phyloP scores from a whole-genome alignment of 2,888 invertebrate genomes.

The Caprella mutica region DNA sequence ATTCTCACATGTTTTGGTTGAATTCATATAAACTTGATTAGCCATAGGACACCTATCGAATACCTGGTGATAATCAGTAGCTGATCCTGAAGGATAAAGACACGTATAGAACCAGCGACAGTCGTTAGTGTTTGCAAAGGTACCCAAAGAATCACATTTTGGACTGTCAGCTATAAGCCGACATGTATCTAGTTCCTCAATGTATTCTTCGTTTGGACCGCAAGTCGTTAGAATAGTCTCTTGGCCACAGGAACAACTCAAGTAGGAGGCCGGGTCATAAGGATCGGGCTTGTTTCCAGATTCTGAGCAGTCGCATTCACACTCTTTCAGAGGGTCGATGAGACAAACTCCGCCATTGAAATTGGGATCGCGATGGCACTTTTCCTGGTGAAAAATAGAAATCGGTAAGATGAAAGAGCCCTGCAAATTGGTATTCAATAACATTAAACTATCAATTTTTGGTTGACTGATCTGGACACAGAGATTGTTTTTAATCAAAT shows the following conservation, averaged over 20 bases:
- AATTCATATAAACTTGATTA: too few relatives aligned
- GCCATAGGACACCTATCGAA: neutral
- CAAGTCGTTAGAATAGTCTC: neutral
- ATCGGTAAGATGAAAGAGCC: too few relatives aligned
- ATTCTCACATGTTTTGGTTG: too few relatives aligned
- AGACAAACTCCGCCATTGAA: constrained; percentile 2
- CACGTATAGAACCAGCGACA: constrained; percentile 6
- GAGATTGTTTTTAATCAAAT: too few relatives aligned
- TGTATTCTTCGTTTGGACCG: neutral
- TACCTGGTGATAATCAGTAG: neutral
- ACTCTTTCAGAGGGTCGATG: neutral
- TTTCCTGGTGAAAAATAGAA: neutral
- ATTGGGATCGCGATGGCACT: neutral
- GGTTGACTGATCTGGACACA: too few relatives aligned
- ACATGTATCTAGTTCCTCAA: neutral
- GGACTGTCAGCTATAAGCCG: neutral
- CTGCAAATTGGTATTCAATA: too few relatives aligned
- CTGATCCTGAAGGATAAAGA: neutral
- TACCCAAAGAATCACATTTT: neutral
- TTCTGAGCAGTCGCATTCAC: neutral
- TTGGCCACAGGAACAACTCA: neutral
- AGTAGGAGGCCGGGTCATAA: neutral
- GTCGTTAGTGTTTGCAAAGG: constrained; percentile 1
- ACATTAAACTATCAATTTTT: too few relatives aligned
- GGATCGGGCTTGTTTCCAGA: neutral